Percentiles rank a stretch among this genome's conserved stretches.
Evolutionary conservation across 2,888 invertebrate species (phyloP).

Genomic region (Cryptophagus acutangulus): DNA sequence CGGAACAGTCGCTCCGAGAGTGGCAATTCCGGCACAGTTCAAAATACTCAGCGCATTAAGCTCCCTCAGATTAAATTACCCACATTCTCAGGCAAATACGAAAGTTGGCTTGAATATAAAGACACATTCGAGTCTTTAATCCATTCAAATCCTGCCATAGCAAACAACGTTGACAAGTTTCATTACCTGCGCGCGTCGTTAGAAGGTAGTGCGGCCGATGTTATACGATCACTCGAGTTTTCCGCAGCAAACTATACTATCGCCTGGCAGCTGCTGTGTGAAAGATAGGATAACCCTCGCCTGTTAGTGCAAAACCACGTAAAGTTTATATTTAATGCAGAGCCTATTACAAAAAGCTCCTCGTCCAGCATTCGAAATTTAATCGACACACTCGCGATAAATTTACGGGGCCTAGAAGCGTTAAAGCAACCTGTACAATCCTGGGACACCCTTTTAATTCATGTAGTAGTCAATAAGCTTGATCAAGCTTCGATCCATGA

Average conservation of each 20-base stretch:
- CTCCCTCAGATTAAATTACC: not conserved
- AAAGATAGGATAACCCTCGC: not conserved
- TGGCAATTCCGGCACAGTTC: no score
- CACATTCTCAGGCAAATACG: not conserved
- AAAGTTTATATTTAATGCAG: no score
- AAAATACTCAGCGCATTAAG: not conserved
- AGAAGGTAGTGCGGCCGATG: not conserved
- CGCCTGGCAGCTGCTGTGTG: not conserved
- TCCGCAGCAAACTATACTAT: not conserved
- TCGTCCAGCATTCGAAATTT: conserved; percentile 10
- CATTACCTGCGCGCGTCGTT: not conserved
- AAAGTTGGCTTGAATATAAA: not conserved
- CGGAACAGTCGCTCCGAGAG: no score
- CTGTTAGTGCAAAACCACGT: not conserved
- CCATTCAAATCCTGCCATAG: not conserved
- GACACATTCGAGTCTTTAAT: not conserved
- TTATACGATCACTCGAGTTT: not conserved
- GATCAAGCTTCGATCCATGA: conserved; percentile 1
- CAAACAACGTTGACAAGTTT: conserved; percentile 1
- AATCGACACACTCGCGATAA: conserved; percentile 11
- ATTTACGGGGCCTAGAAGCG: conserved; percentile 2
- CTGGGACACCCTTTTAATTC: conserved; percentile 6
- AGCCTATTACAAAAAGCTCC: no score
- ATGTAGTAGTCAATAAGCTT: conserved; percentile 4
- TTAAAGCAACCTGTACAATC: conserved; percentile 5